phyloP scores from a whole-genome alignment of 2,888 invertebrate species.

The Masnerella sp. region DNA sequence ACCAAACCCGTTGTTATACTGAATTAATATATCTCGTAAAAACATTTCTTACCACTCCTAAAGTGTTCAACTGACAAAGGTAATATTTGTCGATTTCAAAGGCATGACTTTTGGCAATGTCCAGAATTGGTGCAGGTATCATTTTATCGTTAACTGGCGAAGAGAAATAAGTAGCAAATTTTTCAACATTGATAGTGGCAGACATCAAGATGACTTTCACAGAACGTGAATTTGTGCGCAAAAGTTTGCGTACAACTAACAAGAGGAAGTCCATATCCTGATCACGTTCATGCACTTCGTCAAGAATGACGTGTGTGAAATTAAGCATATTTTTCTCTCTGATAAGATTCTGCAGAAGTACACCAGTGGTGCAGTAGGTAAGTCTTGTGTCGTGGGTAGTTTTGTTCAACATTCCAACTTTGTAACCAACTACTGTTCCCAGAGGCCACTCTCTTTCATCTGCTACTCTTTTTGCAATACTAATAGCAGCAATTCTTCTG shows the following conservation, averaged over 20 bases:
- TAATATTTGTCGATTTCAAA: constrained; percentile 83
- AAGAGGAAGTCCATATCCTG: constrained; percentile 95
- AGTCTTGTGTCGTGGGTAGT: constrained; percentile 85
- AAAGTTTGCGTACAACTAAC: constrained; percentile 85
- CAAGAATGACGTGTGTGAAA: constrained; percentile 93
- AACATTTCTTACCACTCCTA: constrained; percentile 75
- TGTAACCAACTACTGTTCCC: constrained; percentile 92
- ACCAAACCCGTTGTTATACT: no score
- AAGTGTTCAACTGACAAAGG: constrained; percentile 77
- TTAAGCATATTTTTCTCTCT: constrained; percentile 83
- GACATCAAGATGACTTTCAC: constrained; percentile 94
- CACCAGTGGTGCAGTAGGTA: constrained; percentile 92
- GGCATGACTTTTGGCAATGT: constrained; percentile 78
- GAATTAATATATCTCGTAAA: no score
- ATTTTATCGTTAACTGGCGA: no score
- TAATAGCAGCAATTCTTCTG: constrained; percentile 93
- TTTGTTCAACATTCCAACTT: constrained; percentile 86
- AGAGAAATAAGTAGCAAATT: constrained; percentile 85
- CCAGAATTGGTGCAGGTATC: no score
- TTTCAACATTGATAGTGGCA: constrained; percentile 89
- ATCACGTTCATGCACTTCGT: constrained; percentile 96
- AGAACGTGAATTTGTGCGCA: constrained; percentile 82
- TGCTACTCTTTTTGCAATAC: constrained; percentile 91
- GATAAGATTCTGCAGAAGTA: constrained; percentile 89
- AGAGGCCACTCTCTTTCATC: constrained; percentile 89